Base-by-base conservation (phyloP, 2,797 vertebrate species). In the Lacerta viridis region DNA sequence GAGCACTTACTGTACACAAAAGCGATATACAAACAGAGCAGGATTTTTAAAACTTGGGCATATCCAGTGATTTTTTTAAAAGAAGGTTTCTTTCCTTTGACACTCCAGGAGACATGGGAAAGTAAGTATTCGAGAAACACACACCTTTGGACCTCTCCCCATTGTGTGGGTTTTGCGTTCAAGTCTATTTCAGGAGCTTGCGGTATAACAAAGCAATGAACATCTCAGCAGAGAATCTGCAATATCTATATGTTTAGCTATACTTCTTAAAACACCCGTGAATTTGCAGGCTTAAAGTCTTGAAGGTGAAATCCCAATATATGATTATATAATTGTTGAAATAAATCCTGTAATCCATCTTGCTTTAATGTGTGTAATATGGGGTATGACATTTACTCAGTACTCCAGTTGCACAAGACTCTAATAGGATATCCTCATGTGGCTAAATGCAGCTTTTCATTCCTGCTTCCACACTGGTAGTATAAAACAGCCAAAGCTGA, bases 341-440 rank as follows among this genome's bases (percentile, higher is more conserved):
- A 81, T 80, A 87, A 90, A 76, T 80, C 39, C 41, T 77, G 20
- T 71, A 71, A 71, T 85, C 72, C 25, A 74, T 61, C 87, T 88
- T 81, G n/a, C 36, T 46, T 39, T 55, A 43, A 68, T 68, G 59
- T 76, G 23, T 61, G 61, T 76, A 71, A 78, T 10, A 33, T 84
- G 11, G 36, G 41, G 4, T 11, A 61, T 64, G 43, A 17, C 23
- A 61, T 81, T 82, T 71, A 41, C 50, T 50, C 46, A 18, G 7
- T 18, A 64, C 29, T 39, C 81, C 43, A 36, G 66, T 59, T 18
- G 36, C 33, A 85, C 39, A 36, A 46, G 29, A 50, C 10, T 27
- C 20, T 87, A 80, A 80, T 27, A 82, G 33, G 81, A 59, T 79
- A 68, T 66, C 39, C 41, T 81, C 36, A 39, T 27, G 18, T n/a